Evolutionary conservation across 2,888 invertebrate species (phyloP).

Genomic region (Galerucella pusilla): DNA sequence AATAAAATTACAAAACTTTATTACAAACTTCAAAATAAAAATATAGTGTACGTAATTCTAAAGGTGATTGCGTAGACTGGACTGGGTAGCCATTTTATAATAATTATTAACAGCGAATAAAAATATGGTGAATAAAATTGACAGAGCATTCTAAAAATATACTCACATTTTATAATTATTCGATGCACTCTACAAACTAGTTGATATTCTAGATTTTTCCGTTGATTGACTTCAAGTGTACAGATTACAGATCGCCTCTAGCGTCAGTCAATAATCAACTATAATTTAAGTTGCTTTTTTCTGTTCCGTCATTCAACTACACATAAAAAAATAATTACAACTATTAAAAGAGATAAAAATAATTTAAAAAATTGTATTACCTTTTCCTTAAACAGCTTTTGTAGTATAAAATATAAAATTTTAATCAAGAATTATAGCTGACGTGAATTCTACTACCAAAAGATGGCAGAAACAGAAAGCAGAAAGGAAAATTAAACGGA

Average conservation of each 20-base stretch:
- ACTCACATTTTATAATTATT: conserved; percentile 1
- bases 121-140: background rate
- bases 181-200: background rate
- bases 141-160: background rate
- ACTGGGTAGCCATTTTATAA: background rate
- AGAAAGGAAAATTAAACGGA: background rate
- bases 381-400: background rate
- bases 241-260: background rate
- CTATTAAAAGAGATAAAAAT: background rate
- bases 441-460: background rate
- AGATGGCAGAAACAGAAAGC: conserved; percentile 5
- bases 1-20: no score
- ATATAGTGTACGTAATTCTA: background rate
- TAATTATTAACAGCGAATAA: background rate
- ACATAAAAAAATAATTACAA: background rate
- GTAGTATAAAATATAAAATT: background rate
- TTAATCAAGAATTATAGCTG: background rate
- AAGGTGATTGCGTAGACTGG: background rate
- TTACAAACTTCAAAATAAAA: background rate
- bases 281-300: background rate
- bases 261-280: background rate
- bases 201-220: conserved; percentile 4
- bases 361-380: background rate
- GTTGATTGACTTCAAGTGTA: background rate
- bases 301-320: background rate